A percentile compares a stretch with the other conserved stretches of the same genome.
Conservation (phyloP, 2,888 invertebrate species). For the Harpalus rufipes region DNA sequence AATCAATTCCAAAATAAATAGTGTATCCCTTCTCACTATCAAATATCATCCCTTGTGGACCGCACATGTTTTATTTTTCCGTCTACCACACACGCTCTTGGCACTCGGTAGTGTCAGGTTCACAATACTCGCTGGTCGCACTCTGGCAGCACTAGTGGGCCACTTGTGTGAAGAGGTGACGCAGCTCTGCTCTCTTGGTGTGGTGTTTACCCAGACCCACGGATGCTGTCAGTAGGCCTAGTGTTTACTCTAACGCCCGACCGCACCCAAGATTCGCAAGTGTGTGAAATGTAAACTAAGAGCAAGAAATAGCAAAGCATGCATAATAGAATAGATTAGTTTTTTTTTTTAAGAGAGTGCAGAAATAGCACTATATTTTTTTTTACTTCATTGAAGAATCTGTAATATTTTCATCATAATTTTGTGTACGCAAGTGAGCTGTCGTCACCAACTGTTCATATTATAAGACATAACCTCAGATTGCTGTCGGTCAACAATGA, state of each 20-base stretch:
- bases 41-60: slow-evolving; percentile 18
- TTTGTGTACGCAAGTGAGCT: too few species aligned
- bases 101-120: slow-evolving; percentile 24
- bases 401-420: too few species aligned
- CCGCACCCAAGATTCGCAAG: slow-evolving; percentile 1
- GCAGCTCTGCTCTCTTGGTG: neutral
- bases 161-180: slow-evolving; percentile 37
- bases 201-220: slow-evolving; percentile 34
- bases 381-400: too few species aligned
- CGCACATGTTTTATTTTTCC: slow-evolving; percentile 1
- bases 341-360: too few species aligned
- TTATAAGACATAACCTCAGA: too few species aligned
- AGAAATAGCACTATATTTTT: too few species aligned
- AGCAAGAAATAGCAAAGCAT: too few species aligned
- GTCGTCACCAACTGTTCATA: too few species aligned
- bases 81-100: slow-evolving; percentile 17
- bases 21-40: neutral
- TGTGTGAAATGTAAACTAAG: neutral
- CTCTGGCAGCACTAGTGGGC: slow-evolving; percentile 23
- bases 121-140: slow-evolving; percentile 23
- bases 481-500: too few species aligned
- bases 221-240: slow-evolving; percentile 1
- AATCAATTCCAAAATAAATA: neutral
- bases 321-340: too few species aligned
- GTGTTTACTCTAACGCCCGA: slow-evolving; percentile 40